Percentiles rank a stretch among this genome's conserved stretches.
phyloP scores from a whole-genome alignment of 1,140 invertebrate genomes.

The Cepaea nemoralis region DNA sequence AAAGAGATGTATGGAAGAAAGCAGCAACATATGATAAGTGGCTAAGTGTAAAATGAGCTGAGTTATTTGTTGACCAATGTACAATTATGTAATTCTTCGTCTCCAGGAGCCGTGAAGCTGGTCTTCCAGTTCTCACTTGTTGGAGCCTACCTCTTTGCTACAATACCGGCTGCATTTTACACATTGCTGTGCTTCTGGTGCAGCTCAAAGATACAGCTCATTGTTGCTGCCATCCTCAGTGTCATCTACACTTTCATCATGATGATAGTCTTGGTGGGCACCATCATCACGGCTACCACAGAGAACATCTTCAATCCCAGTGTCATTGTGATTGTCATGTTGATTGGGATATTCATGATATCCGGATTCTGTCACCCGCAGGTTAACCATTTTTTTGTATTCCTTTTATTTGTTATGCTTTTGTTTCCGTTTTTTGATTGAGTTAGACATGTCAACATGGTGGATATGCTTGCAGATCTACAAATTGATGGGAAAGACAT shows the following conservation, averaged over 20 bases:
- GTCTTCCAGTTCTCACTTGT: slow-evolving; percentile 74
- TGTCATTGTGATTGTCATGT: slow-evolving; percentile 58
- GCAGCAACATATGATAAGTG: no score
- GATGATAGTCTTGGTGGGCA: slow-evolving; percentile 68
- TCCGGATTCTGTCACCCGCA: slow-evolving; percentile 65
- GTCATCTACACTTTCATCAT: slow-evolving; percentile 66
- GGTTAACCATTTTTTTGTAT: not conserved
- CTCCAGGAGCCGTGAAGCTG: slow-evolving; percentile 73
- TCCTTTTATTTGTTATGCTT: not conserved
- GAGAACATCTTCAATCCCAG: slow-evolving; percentile 59
- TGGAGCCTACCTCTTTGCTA: slow-evolving; percentile 70
- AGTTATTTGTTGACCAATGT: no score
- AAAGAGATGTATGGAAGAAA: no score
- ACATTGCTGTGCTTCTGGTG: slow-evolving; percentile 73
- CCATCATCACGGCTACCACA: slow-evolving; percentile 55
- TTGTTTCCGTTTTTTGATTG: no score
- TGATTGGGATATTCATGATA: slow-evolving; percentile 63
- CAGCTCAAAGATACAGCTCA: slow-evolving; percentile 73
- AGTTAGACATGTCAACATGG: no score
- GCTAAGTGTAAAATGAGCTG: no score
- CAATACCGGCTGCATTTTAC: slow-evolving; percentile 73
- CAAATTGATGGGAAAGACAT: no score
- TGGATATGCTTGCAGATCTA: no score
- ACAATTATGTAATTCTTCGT: no score
- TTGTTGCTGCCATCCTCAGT: slow-evolving; percentile 54